Base-by-base conservation (phyloP, 2,888 invertebrate species). In the Agrotis clavis region DNA sequence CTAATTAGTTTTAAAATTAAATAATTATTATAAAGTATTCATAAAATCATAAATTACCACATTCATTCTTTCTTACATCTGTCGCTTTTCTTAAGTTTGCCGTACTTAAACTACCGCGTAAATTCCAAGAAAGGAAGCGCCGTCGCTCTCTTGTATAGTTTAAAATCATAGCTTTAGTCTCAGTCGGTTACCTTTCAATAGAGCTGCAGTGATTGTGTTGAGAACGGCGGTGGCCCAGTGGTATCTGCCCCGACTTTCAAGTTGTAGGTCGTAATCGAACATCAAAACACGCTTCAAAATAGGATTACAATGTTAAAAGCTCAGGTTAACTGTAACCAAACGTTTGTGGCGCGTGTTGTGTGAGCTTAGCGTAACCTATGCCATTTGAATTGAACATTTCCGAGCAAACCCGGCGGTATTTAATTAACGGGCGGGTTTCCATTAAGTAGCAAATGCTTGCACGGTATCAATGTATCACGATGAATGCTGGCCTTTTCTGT, bases 371-470 rank as follows among this genome's bases (percentile, higher is more conserved):
- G 21, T 61, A 14, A 56, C 30, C 16, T 60, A 56, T 18, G 25
- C 70, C 60, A 54, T 70, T 76, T 71, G 53, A 63, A 57, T 66
- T 16, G 19, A 45, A 66, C 48, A 16, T 56, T 71, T 56, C 30
- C 19, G 35, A 25, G 54, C 54, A 11, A 62, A 70, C 41, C 48
- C 45, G n/a, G 51, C 63, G 13, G 47, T 51, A 19, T 50, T 57
- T 62, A 62, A 71, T 53, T 41, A 45, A 45, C 30, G 18, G 16
- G 1, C 16, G 41, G 60, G 60, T 51, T 56, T 45, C 25, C 7
- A 21, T 54, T 64, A 50, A 14, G 14, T 19, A 18, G 14, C 16
- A 30, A 41, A 45, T 71, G 30, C 21, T 45, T 19, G 18, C 14
- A 30, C 45, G 25, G 11, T 14, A n/a, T 11, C 6, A 45, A 51